Conservation (phyloP, 2,113 vertebrate species). For the Dryoscopus gambensis region DNA sequence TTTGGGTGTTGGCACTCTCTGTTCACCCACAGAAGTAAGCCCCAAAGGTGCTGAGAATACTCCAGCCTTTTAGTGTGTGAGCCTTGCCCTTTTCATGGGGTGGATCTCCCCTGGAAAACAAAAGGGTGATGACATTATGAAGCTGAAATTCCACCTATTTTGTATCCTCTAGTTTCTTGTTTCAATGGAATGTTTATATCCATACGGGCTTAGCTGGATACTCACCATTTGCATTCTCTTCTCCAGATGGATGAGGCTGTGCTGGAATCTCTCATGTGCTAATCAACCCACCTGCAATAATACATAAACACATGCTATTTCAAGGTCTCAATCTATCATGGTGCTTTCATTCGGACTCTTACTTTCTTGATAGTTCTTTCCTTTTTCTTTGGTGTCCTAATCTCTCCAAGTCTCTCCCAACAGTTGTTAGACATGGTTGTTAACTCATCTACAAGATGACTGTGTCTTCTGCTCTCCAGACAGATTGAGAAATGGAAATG, state of each 20-base stretch:
- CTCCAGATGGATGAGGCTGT: background rate
- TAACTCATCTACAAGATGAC: background rate
- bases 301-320: background rate
- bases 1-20: background rate
- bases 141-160: background rate
- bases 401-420: background rate
- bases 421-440: background rate
- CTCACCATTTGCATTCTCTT: background rate
- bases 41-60: background rate
- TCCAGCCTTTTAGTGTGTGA: background rate
- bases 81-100: background rate
- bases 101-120: background rate
- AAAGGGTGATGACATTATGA: background rate
- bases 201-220: background rate
- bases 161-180: background rate
- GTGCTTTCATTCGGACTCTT: background rate
- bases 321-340: background rate
- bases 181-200: background rate
- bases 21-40: background rate
- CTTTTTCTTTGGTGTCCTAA: background rate
- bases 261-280: background rate
- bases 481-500: conserved; percentile 30
- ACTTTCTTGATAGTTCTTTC: background rate
- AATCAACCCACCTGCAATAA: background rate
- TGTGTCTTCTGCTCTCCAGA: background rate